A percentile compares a stretch with the other conserved stretches of the same genome.
Conservation (phyloP, 2,888 invertebrate species). For the Abrostola tripartita region DNA sequence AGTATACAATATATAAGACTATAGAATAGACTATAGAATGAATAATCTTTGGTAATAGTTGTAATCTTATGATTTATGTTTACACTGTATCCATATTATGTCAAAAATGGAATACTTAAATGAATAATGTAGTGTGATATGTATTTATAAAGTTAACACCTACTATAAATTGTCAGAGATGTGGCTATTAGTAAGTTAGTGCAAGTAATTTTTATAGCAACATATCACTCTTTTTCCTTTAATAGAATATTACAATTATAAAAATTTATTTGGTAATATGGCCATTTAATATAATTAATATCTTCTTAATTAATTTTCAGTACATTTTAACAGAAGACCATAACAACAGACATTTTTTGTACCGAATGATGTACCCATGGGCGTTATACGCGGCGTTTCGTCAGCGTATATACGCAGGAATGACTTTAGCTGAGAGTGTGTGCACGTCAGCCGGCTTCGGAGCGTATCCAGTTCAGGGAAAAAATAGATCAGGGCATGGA, state of each 20-base stretch:
- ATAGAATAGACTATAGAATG: no score
- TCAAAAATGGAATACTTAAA: no score
- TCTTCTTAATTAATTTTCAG: conserved; percentile 86
- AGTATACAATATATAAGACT: no score
- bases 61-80: no score
- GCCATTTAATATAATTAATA: not conserved
- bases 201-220: not conserved
- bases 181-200: no score
- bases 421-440: conserved; percentile 97
- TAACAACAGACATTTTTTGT: conserved; percentile 91
- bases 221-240: no score
- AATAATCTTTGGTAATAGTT: no score
- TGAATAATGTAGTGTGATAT: no score
- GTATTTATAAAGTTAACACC: no score
- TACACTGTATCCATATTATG: no score
- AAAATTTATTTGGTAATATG: not conserved
- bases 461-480: conserved; percentile 93
- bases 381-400: conserved; percentile 96
- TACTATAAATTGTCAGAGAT: no score
- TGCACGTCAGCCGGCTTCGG: conserved; percentile 97
- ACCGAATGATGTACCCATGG: conserved; percentile 95
- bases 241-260: not conserved
- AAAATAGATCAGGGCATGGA: conserved; percentile 94
- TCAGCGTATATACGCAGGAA: conserved; percentile 96
- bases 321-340: conserved; percentile 94